Evolutionary conservation across 2,113 vertebrate species (phyloP).

Genomic region (Neotoma lepida): DNA sequence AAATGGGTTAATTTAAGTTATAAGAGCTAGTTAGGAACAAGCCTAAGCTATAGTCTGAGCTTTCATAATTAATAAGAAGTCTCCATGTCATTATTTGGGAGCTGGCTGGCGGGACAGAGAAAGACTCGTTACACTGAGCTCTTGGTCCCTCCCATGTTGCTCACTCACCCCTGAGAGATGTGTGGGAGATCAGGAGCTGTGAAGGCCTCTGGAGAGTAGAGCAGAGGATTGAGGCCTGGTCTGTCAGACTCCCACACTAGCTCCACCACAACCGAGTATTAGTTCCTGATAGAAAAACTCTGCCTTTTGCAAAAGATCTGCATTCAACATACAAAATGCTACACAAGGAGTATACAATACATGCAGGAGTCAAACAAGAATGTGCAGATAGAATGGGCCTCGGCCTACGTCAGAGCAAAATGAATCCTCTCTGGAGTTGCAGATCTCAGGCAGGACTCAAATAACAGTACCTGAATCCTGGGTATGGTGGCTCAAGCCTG

Average conservation of each 20-base stretch:
- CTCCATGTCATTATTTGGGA: too few species aligned
- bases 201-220: not conserved
- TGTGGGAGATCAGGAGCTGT: not conserved
- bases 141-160: not conserved
- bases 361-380: not conserved
- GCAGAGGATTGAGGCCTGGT: not conserved
- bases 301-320: not conserved
- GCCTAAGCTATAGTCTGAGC: too few species aligned
- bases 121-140: too few species aligned
- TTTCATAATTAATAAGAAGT: too few species aligned
- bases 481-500: not conserved
- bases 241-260: not conserved
- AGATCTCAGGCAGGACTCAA: not conserved
- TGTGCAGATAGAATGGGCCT: not conserved
- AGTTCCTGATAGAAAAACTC: conserved; percentile 11
- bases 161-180: not conserved
- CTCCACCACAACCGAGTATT: not conserved
- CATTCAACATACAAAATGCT: not conserved
- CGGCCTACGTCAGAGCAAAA: conserved; percentile 20
- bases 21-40: too few species aligned
- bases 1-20: too few species aligned
- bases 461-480: not conserved
- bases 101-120: too few species aligned
- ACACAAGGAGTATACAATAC: not conserved
- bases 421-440: not conserved